Percentiles rank a stretch among this genome's conserved stretches.
phyloP scores from a whole-genome alignment of 2,888 invertebrate genomes.

The Holacanthella duospinosa region DNA sequence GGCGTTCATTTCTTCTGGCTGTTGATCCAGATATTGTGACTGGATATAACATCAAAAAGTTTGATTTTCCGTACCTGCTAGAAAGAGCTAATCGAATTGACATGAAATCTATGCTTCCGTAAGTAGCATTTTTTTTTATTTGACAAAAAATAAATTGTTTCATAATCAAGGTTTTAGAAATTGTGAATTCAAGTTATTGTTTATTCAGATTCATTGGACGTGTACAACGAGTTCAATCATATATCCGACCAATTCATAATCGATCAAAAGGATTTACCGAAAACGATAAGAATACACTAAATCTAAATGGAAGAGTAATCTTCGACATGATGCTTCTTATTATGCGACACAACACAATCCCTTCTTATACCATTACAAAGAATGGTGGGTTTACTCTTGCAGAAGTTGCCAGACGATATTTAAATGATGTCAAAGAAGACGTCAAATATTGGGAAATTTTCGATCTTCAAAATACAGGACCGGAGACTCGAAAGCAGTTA shows the following conservation, averaged over 20 bases:
- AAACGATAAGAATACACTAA: conserved; percentile 15
- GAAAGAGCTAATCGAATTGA: conserved; percentile 15
- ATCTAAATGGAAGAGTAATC: conserved; percentile 22
- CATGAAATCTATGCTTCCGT: background rate
- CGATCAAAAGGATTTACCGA: conserved; percentile 15
- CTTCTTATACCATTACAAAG: background rate
- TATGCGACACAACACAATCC: conserved; percentile 12
- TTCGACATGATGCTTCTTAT: conserved; percentile 28
- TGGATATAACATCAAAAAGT: conserved; percentile 30
- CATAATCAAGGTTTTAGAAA: too few relatives aligned
- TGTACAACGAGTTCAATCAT: conserved; percentile 12
- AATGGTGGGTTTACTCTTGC: conserved; percentile 14
- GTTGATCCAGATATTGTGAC: conserved; percentile 30
- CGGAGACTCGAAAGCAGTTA: conserved; percentile 15
- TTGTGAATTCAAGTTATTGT: too few relatives aligned
- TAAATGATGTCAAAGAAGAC: conserved; percentile 25
- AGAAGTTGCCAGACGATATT: conserved; percentile 19
- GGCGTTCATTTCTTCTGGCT: conserved; percentile 20
- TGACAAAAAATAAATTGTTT: background rate
- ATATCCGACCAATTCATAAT: conserved; percentile 16
- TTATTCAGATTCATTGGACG: conserved; percentile 27
- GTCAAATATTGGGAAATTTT: conserved; percentile 24
- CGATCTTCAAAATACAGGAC: conserved; percentile 20
- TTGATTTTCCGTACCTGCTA: conserved; percentile 27
- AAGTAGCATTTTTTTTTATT: conserved; percentile 4